Evolutionary conservation across 2,113 vertebrate species (phyloP).

Genomic region (Conger conger): DNA sequence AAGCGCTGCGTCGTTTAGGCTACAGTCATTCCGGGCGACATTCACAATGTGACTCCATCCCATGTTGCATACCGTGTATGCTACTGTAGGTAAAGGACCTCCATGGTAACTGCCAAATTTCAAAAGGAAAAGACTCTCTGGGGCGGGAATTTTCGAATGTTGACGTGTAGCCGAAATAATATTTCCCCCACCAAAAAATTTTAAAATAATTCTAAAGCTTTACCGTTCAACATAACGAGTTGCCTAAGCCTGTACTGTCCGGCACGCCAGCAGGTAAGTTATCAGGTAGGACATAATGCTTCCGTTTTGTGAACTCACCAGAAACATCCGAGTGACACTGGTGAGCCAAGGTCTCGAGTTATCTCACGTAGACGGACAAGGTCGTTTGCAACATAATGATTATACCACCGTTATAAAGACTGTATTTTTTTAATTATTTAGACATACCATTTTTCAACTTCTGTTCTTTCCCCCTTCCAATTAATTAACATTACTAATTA

Average conservation of each 20-base stretch:
- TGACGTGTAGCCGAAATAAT: background rate
- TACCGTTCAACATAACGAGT: background rate
- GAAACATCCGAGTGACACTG: background rate
- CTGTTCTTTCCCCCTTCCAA: too few relatives aligned
- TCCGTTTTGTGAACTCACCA: background rate
- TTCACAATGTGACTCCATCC: background rate
- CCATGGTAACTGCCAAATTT: background rate
- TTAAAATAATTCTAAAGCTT: background rate
- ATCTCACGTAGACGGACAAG: background rate
- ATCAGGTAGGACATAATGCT: background rate
- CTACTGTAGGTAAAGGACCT: background rate
- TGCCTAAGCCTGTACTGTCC: too few relatives aligned
- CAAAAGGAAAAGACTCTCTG: background rate
- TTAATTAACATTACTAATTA: too few relatives aligned
- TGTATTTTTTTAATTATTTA: background rate
- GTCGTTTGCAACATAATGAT: too few relatives aligned
- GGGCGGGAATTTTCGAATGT: background rate
- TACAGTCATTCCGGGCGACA: background rate
- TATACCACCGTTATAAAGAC: background rate
- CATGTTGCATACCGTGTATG: background rate
- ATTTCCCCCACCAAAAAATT: background rate
- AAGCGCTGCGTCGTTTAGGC: background rate
- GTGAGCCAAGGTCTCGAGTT: background rate
- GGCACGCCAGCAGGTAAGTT: background rate
- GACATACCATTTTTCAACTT: too few relatives aligned